Percentiles rank a stretch among this genome's conserved stretches.
phyloP scores from a whole-genome alignment of 1,140 invertebrate genomes.

The Drosophila jambulina region DNA sequence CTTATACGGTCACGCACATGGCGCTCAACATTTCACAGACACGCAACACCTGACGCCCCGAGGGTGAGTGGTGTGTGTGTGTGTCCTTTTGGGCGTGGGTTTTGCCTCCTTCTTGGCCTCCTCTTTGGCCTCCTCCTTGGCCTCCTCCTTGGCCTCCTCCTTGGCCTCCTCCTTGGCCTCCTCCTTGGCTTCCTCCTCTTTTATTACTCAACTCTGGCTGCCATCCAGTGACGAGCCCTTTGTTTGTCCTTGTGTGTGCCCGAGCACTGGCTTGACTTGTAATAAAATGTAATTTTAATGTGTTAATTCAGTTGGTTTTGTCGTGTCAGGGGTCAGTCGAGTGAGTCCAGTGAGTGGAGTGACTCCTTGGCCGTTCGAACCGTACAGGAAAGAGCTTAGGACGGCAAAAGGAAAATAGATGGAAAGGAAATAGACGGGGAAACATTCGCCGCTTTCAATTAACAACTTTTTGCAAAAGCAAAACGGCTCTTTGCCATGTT shows the following conservation, averaged over 20 bases:
- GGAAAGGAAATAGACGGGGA: conserved; percentile 13
- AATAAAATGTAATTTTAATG: conserved; percentile 82
- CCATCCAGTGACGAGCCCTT: conserved; percentile 43
- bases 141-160: conserved; percentile 17
- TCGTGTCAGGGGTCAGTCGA: conserved; percentile 55
- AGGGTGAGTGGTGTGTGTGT: conserved; percentile 1
- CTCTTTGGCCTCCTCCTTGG: conserved; percentile 17
- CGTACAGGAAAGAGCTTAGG: conserved; percentile 4
- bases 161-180: neutral
- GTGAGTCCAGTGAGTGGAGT: conserved; percentile 7
- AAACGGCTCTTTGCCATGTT: conserved; percentile 40
- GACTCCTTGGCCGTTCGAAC: conserved; percentile 21
- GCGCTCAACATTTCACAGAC: conserved; percentile 73
- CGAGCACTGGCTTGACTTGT: conserved; percentile 41
- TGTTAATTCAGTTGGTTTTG: conserved; percentile 76
- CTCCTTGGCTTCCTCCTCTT: conserved; percentile 34
- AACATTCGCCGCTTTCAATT: conserved; percentile 77
- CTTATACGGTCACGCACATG: conserved; percentile 73
- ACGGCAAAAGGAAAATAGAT: neutral
- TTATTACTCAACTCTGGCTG: conserved; percentile 65
- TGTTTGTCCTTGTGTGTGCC: conserved; percentile 30
- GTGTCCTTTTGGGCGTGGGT: conserved; percentile 9
- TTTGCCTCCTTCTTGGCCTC: neutral
- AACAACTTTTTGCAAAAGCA: conserved; percentile 64
- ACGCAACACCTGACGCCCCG: conserved; percentile 60